Evolutionary conservation across 2,888 invertebrate genomes (phyloP), one percentile per base, ranked within the genome.

Genomic region (Ypsolopha sequella): DNA sequence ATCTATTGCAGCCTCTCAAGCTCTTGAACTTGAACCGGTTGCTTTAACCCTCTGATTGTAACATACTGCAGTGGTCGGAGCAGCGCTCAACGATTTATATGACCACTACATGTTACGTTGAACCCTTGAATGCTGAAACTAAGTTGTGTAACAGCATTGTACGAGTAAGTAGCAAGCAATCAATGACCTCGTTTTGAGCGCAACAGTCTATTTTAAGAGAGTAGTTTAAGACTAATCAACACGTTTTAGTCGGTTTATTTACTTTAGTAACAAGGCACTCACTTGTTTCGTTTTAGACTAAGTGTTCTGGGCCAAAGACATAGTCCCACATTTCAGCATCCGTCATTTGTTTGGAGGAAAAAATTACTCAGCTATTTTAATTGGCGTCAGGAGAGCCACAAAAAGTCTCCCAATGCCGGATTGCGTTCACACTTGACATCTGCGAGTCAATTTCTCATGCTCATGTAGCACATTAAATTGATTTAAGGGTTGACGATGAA

Each of bases 321-420:
- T 24, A 24, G 24, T 24, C 2, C 24, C 2, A 24, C 24, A 24
- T 68, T 70, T 68, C 71, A 70, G 69, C 69, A 76, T 24, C 76
- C 77, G 79, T 77, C 78, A 69, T 70, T 61, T 65, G 56, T 63
- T 62, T 66, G 56, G 64, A 64, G 62, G 77, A 75, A 85, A 84
- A 84, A 82, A 81, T 69, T 68, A 65, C 73, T 70, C 65, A 80
- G 73, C 78, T 80, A 85, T 85, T 84, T 85, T 86, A 85, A 85
- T 84, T 85, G 76, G 79, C 76, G 80, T 80, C 69, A 75, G 75
- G 73, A 70, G 35, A 35, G 58, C 55, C 62, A 65, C 66, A 76
- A 78, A 80, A 73, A 76, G 9, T 13, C 47, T 36, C 36, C 8
- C 70, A 70, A 70, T 75, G 72, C 70, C 72, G 73, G 70, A 69